A percentile compares a stretch with the other conserved stretches of the same genome.
Evolutionary conservation across 2,888 invertebrate species (phyloP).

Genomic region (Calameuta filiformis): DNA sequence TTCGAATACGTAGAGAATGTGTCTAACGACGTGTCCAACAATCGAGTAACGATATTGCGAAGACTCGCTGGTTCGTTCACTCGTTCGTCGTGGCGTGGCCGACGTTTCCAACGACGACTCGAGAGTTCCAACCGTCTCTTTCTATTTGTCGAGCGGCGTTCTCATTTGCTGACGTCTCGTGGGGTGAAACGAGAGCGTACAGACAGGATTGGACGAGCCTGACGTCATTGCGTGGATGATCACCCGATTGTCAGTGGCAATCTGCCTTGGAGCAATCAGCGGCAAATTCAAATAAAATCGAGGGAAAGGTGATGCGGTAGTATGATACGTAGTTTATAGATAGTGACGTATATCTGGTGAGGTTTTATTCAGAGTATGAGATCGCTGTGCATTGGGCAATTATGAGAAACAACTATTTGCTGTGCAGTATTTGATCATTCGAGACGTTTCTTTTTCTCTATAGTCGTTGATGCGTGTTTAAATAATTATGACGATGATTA

Average conservation of each 20-base stretch:
- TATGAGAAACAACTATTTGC: not conserved
- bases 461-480: not conserved
- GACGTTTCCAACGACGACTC: not conserved
- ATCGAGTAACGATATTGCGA: not conserved
- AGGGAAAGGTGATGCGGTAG: not conserved
- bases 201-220: constrained; percentile 41
- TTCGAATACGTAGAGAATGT: not conserved
- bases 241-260: constrained; percentile 42
- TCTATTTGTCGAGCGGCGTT: constrained; percentile 39
- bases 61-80: not conserved
- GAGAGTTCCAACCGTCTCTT: constrained; percentile 24
- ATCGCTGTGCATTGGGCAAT: not conserved
- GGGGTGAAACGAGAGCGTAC: constrained; percentile 8
- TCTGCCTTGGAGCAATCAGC: constrained; percentile 48
- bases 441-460: not conserved
- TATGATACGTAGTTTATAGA: not conserved
- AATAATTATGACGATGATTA: not conserved
- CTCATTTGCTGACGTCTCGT: constrained; percentile 32
- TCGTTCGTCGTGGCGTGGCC: not conserved
- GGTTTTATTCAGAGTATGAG: not conserved
- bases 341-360: not conserved
- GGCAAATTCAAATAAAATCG: constrained; percentile 52
- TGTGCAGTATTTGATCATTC: not conserved
- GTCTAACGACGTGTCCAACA: not conserved
- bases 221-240: constrained; percentile 50